These are phyloP conservation scores for Cotesia typhae DNA, from an alignment of 1,140 invertebrate species.

Conservation along the genomic window DNA sequence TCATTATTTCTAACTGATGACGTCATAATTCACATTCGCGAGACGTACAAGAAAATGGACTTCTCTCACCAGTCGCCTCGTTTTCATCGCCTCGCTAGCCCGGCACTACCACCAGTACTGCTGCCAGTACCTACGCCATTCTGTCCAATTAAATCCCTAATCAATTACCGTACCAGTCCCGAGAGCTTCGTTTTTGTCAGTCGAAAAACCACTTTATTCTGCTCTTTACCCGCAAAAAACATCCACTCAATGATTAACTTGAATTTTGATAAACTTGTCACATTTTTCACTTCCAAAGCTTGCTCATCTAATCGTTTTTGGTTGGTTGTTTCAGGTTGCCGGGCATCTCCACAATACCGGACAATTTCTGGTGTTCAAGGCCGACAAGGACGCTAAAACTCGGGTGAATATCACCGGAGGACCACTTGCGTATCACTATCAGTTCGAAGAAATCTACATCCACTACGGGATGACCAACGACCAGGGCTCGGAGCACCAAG, in stretches of 20 bases:
- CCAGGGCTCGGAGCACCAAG: constrained; percentile 91
- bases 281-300: not conserved
- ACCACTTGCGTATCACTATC: constrained; percentile 92
- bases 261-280: constrained; percentile 12
- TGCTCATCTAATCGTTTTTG: constrained; percentile 19
- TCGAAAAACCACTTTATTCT: constrained; percentile 7
- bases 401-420: constrained; percentile 95
- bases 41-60: constrained; percentile 60
- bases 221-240: constrained; percentile 5
- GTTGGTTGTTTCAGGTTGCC: constrained; percentile 74
- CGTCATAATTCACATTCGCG: constrained; percentile 56
- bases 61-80: constrained; percentile 43
- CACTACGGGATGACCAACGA: constrained; percentile 90
- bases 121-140: constrained; percentile 45
- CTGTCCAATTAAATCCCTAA: constrained; percentile 56
- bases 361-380: constrained; percentile 88
- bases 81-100: constrained; percentile 13
- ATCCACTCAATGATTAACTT: not conserved
- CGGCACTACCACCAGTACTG: not conserved
- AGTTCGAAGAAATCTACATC: constrained; percentile 94
- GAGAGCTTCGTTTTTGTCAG: constrained; percentile 28
- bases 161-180: constrained; percentile 47
- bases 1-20: constrained; percentile 62
- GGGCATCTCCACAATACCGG: constrained; percentile 89
- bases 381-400: constrained; percentile 85